Evolutionary conservation across 2,888 invertebrate genomes (phyloP).

Genomic region (Psylliodes chrysocephalus): DNA sequence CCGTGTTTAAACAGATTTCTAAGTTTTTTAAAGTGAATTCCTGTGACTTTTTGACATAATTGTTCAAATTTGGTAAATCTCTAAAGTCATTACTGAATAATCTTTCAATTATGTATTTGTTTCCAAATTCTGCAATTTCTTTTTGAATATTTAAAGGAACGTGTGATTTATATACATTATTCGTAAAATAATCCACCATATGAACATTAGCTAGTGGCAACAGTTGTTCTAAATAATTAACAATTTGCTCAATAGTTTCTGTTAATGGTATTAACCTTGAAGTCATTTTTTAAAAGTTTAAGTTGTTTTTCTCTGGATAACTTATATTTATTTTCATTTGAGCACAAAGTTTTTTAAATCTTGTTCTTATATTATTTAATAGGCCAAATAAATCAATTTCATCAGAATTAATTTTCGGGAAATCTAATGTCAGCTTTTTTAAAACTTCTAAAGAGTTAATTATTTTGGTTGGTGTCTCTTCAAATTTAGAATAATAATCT

Average conservation of each 20-base stretch:
- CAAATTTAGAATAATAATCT: slow-evolving; percentile 45
- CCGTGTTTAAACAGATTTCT: slow-evolving; percentile 64
- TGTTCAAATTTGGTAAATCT: slow-evolving; percentile 48
- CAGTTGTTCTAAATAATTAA: slow-evolving; percentile 70
- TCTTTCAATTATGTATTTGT: slow-evolving; percentile 64
- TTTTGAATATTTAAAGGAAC: slow-evolving; percentile 68
- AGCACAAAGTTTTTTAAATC: slow-evolving; percentile 77
- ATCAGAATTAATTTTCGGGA: slow-evolving; percentile 49
- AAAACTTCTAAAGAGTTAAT: slow-evolving; percentile 68
- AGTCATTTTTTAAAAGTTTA: slow-evolving; percentile 57
- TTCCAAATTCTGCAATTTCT: slow-evolving; percentile 65
- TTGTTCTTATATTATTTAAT: slow-evolving; percentile 72
- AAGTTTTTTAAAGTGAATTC: slow-evolving; percentile 55
- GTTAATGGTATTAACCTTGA: slow-evolving; percentile 55
- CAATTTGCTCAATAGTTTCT: slow-evolving; percentile 65
- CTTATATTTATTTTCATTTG: slow-evolving; percentile 71
- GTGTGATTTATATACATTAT: slow-evolving; percentile 68
- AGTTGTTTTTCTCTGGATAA: slow-evolving; percentile 68
- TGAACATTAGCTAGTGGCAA: slow-evolving; percentile 78
- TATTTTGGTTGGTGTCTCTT: slow-evolving; percentile 67
- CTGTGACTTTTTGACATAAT: slow-evolving; percentile 53
- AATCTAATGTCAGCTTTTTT: slow-evolving; percentile 65
- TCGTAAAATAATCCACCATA: slow-evolving; percentile 79
- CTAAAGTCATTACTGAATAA: slow-evolving; percentile 64
- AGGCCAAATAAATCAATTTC: slow-evolving; percentile 75